Base-by-base conservation (phyloP, 2,113 vertebrate genomes). In the Dasyurus viverrinus region DNA sequence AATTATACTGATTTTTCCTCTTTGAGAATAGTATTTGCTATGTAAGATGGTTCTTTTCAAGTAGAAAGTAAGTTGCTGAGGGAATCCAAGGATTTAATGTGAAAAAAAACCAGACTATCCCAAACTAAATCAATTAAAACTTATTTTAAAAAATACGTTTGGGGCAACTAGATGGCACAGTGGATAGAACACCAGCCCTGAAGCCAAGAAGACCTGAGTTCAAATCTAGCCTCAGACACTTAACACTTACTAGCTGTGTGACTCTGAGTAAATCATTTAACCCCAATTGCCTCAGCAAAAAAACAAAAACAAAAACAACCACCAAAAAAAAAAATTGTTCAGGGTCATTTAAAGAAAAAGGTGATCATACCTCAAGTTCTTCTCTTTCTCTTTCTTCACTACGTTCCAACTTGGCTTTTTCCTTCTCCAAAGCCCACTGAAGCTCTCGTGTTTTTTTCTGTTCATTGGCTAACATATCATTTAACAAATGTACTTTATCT, bases 371-470 rank as follows among this genome's bases (percentile, higher is more conserved):
- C 99, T 99, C 99, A 53, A 99, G 97, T 89, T 99, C 98, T 97
- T 99, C 99, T 97, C 97, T 99, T 96, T 99, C 98, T 90, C 97
- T 98, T 94, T 99, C 99, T 95, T 99, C 98, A 2, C 9, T 98
- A 94, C 98, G 98, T 90, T 99, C 99, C 26, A 98, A 96, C 96
- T 98, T 99, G 96, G 99, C 98, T 94, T 97, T 99, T 96, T 99
- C 99, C 96, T 99, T 99, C 98, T 99, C 99, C 97, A 99, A 93
- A 54, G 98, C 97, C 99, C 99, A 99, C 92, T 99, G 99, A 11
- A 99, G 98, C 93, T 99, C 99, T 97, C 99, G 98, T 90, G 98
- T 98, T 54, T 98, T 99, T 95, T 98, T 99, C 98, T 99, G 99
- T 97, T 99, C 99, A 0, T 96, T 98, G 60, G 98, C 98, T 98